phyloP scores from a whole-genome alignment of 2,113 vertebrate species.

The Turnix velox region DNA sequence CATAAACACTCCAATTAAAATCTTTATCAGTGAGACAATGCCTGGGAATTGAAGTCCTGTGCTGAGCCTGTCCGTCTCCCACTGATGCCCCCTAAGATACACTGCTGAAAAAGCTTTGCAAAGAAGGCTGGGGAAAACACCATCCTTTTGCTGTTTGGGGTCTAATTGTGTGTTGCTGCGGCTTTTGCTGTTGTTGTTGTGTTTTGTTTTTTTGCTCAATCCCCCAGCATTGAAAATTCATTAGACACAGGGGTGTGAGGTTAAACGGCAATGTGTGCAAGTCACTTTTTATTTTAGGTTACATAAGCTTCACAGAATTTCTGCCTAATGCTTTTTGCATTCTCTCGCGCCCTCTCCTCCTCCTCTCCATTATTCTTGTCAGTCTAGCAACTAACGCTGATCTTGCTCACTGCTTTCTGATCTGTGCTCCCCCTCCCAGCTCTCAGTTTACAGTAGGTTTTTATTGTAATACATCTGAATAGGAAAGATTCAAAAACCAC shows the following conservation, averaged over 20 bases:
- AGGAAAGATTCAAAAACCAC: neutral
- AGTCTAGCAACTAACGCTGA: neutral
- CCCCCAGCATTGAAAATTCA: neutral
- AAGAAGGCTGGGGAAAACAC: neutral
- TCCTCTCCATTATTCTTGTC: neutral
- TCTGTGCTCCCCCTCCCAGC: neutral
- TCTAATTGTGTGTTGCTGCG: neutral
- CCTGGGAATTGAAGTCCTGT: neutral
- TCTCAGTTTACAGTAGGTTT: neutral
- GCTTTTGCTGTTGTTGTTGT: neutral
- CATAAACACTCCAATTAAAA: constrained; percentile 59
- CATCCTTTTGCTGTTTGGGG: neutral
- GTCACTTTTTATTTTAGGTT: neutral
- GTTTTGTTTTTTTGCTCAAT: neutral
- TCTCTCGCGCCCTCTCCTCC: neutral
- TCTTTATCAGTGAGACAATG: constrained; percentile 32
- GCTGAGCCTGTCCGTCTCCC: neutral
- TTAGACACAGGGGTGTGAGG: neutral
- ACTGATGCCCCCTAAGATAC: neutral
- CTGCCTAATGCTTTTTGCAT: neutral
- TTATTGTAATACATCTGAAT: neutral
- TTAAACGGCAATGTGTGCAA: neutral
- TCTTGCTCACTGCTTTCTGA: neutral
- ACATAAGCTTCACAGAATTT: neutral
- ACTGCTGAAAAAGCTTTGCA: neutral